Evolutionary conservation across 2,113 vertebrate species (phyloP), one percentile per base, ranked within the genome.

Genomic region (Tursiops truncatus): DNA sequence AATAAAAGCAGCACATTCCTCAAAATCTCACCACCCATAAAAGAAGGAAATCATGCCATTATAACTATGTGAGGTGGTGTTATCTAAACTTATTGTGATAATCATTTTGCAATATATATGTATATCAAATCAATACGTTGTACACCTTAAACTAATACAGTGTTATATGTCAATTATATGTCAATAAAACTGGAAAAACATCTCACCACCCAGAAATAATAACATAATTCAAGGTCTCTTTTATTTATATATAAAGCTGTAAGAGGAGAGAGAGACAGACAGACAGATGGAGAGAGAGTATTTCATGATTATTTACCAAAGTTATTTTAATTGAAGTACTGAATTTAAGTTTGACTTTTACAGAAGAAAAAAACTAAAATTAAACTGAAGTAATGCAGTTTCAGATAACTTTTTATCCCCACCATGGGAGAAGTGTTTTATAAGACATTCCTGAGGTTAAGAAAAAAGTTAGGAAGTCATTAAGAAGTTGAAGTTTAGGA

Each of bases 321-420:
- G 5, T 91, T 53, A 53, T 90, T 97, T 87, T 70, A 91, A 65
- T 73, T 20, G 20, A 91, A 87, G 7, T 31, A 80, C 10, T 62
- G 12, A 81, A 84, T 81, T 86, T 87, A 86, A 79, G 23, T 67
- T 88, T 96, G 70, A 68, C 18, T 58, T 90, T 89, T 50, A 91
- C 25, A 91, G 70, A 65, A 91, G 56, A 25, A 73, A 88, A 80
- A 80, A 50, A 41, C 23, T 90, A 13, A 67, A 81, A 81, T 25
- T 93, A 81, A 97, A 90, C 20, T 15, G 65, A 77, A 74, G 6
- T 74, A 74, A 73, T 90, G 65, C 28, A 71, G 11, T 67, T 93
- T 93, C 70, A 60, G 76, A n/a, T 65, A 58, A 87, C 4, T 65
- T 50, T 67, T 26, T 36, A n/a, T 36, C 68, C 8, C 23, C 31